Evolutionary conservation across 2,797 vertebrate species (phyloP).

Genomic region (Cygnus olor): DNA sequence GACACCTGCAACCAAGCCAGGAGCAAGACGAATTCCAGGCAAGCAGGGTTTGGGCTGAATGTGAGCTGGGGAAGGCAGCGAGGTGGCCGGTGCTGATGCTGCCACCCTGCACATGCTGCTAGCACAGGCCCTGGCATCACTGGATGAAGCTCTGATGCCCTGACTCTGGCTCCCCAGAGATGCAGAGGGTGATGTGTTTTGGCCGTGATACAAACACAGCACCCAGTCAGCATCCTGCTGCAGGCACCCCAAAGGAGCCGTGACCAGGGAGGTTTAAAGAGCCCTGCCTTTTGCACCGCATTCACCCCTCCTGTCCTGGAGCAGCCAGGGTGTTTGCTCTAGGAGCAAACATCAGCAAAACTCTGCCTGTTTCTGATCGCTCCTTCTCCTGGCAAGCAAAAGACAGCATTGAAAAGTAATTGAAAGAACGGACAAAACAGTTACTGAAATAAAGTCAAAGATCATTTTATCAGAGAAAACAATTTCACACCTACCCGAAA

Average conservation of each 20-base stretch:
- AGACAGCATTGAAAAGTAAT: not conserved
- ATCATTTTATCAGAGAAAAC: not conserved
- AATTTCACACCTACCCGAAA: not conserved
- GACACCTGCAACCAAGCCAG: not conserved
- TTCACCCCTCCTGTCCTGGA: not conserved
- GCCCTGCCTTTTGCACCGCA: not conserved
- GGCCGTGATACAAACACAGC: accelerated
- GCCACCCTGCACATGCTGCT: not conserved
- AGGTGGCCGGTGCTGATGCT: not conserved
- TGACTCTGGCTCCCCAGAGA: not conserved
- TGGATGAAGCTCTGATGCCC: not conserved
- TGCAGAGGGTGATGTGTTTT: not conserved
- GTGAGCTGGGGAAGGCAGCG: not conserved
- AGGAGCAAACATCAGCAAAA: not conserved
- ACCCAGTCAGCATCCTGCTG: not conserved
- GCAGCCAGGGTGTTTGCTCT: not conserved
- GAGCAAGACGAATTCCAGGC: not conserved
- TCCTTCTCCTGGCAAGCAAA: not conserved
- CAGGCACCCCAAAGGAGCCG: not conserved
- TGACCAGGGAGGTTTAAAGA: not conserved
- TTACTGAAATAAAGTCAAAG: not conserved
- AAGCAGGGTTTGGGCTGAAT: not conserved
- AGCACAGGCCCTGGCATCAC: accelerated
- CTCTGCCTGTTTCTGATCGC: not conserved
- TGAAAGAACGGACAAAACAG: not conserved